Percentiles rank a stretch among this genome's conserved stretches.
These are phyloP conservation scores for Drosophila melanica DNA, from an alignment of 1,140 invertebrate genomes.

Conservation along the genomic window DNA sequence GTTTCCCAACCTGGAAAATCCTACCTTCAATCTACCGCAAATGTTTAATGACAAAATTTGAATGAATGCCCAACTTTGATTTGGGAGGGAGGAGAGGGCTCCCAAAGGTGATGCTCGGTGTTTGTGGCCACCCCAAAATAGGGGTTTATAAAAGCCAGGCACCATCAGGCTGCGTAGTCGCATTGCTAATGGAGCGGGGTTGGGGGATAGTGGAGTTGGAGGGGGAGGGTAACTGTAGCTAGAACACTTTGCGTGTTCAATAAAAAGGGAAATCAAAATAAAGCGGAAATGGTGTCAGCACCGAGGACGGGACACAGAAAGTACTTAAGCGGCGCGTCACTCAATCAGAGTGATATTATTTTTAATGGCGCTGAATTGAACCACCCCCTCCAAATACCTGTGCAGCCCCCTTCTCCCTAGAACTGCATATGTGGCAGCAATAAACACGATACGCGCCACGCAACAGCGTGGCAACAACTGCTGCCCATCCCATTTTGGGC, in stretches of 20 bases:
- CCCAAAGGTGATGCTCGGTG: slow-evolving; percentile 6
- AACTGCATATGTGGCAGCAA: slow-evolving; percentile 37
- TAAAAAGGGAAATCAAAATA: slow-evolving; percentile 64
- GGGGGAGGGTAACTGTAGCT: slow-evolving; percentile 2
- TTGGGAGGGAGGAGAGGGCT: background rate
- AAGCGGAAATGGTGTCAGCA: slow-evolving; percentile 75
- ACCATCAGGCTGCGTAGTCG: slow-evolving; percentile 5
- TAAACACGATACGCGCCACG: slow-evolving; percentile 70
- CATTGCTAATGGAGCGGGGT: slow-evolving; percentile 4
- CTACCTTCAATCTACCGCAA: no score
- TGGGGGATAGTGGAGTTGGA: background rate
- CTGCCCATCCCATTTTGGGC: background rate
- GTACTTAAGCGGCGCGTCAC: slow-evolving; percentile 80
- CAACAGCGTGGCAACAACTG: slow-evolving; percentile 19
- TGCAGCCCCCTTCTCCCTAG: no score
- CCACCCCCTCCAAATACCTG: background rate
- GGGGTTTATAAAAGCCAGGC: background rate
- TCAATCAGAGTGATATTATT: slow-evolving; percentile 82
- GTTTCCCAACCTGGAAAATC: no score
- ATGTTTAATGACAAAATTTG: no score
- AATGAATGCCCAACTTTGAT: background rate
- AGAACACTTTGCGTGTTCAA: slow-evolving; percentile 77
- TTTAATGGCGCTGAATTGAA: slow-evolving; percentile 78
- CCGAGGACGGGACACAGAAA: slow-evolving; percentile 68
- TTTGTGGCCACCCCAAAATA: background rate